A percentile compares a stretch with the other conserved stretches of the same genome.
Evolutionary conservation across 2,888 invertebrate genomes (phyloP).

Genomic region (Strigamia crassipes): DNA sequence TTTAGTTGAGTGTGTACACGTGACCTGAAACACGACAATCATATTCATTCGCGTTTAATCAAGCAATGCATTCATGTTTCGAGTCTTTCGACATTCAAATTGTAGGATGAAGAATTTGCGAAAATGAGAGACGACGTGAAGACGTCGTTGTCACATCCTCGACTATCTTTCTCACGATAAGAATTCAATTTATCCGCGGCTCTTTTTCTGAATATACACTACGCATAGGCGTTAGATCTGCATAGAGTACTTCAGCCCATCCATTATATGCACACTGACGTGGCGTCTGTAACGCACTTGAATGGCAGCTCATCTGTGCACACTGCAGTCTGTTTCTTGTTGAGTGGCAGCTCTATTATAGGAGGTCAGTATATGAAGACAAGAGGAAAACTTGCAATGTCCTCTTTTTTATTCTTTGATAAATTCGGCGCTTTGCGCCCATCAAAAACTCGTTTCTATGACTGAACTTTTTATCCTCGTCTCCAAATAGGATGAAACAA

Average conservation of each 20-base stretch:
- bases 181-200: slow-evolving; percentile 27
- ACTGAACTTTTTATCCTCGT: neutral
- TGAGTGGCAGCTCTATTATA: slow-evolving; percentile 40
- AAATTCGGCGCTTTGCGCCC: neutral
- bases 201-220: neutral
- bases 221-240: neutral
- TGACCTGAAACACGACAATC: neutral
- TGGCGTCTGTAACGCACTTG: slow-evolving; percentile 14
- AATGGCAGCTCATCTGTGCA: slow-evolving; percentile 42
- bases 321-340: slow-evolving; percentile 33
- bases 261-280: slow-evolving; percentile 27
- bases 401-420: neutral
- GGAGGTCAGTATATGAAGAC: slow-evolving; percentile 24
- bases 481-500: neutral
- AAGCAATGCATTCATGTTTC: neutral
- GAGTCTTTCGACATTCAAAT: neutral
- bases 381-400: slow-evolving; percentile 37
- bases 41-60: slow-evolving; percentile 3
- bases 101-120: neutral
- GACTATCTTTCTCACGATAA: slow-evolving; percentile 28
- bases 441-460: slow-evolving; percentile 24
- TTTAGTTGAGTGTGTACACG: neutral
- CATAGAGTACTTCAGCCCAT: neutral
- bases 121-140: neutral
- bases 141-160: slow-evolving; percentile 11